Evolutionary conservation across 1,140 invertebrate species (phyloP), one percentile per base, ranked within the genome.

Genomic region (Drosophila aff.): DNA sequence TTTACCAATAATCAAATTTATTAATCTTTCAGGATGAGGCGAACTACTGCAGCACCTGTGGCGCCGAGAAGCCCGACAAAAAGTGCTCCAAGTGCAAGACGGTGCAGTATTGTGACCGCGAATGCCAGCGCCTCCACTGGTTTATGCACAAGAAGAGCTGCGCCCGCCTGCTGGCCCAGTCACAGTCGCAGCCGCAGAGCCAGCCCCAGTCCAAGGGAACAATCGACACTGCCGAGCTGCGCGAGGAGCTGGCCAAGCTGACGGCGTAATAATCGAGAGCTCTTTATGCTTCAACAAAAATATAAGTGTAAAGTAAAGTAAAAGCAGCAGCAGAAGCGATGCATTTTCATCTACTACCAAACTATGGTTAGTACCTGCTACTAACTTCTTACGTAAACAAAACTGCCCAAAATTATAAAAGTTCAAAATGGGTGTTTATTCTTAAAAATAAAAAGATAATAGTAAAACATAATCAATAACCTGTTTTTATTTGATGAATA

Each of bases 81-180:
- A 98, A 98, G 93, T 99, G 99, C 93, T 96, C 97, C n/a, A 97
- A 97, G 91, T 99, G 98, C 93, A 98, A 98, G 95, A 95, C 95
- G 62, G 97, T 98, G 15, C 95, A 97, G 80, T 99, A 99, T 92
- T 99, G 99, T 93, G 96, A 98, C 92, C 94, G 97, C 75, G 96
- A 96, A 81, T 99, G 99, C 93, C 99, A 99, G 93, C 96, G 97
- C 80, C 93, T 99, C 9, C 98, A 99, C 93, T 99, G 99, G 99
- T 96, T 97, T 81, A 96, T 97, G 76, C 99, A 99, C 93, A 99
- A 99, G 93, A 98, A 98, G 92, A 95, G 94, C 31, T 97, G 96
- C 79, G 94, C 95, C 10, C 94, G 95, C 78, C 93, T 95, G 33
- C 92, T 94, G 6, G 83, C 92, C 13, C 71, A 81, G 3, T 68